Evolutionary conservation across 2,113 vertebrate genomes (phyloP).

Genomic region (Nycticebus coucang): DNA sequence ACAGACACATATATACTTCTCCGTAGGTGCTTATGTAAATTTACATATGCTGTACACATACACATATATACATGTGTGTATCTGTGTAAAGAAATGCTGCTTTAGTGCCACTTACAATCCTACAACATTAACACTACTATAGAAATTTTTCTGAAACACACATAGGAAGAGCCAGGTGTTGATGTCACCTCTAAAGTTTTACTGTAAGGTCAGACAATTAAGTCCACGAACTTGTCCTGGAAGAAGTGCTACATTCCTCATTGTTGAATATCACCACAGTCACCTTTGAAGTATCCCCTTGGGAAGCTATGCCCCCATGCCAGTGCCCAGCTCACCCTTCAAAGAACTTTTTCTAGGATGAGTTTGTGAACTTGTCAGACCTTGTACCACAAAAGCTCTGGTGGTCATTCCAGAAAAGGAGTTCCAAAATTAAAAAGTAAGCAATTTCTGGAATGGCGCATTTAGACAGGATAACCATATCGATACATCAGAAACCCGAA

Average conservation of each 20-base stretch:
- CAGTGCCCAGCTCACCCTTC: too few species aligned
- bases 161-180: neutral
- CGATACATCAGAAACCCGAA: neutral
- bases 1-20: neutral
- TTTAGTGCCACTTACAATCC: conserved; percentile 9
- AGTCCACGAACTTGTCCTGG: too few species aligned
- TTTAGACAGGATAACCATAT: conserved; percentile 1
- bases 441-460: neutral
- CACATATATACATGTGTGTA: fast-evolving
- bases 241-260: too few species aligned
- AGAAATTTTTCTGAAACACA: neutral
- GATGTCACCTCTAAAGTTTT: neutral
- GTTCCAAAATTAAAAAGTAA: too few species aligned
- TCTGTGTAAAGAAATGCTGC: neutral
- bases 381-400: too few species aligned
- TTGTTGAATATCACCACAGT: too few species aligned
- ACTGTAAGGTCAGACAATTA: neutral
- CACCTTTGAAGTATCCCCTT: too few species aligned
- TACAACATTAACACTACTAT: neutral
- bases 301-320: too few species aligned
- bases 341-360: too few species aligned
- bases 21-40: neutral
- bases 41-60: neutral
- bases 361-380: too few species aligned
- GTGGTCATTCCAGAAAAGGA: too few species aligned